Evolutionary conservation across 2,797 vertebrate species (phyloP).

Genomic region (Pterois miles): DNA sequence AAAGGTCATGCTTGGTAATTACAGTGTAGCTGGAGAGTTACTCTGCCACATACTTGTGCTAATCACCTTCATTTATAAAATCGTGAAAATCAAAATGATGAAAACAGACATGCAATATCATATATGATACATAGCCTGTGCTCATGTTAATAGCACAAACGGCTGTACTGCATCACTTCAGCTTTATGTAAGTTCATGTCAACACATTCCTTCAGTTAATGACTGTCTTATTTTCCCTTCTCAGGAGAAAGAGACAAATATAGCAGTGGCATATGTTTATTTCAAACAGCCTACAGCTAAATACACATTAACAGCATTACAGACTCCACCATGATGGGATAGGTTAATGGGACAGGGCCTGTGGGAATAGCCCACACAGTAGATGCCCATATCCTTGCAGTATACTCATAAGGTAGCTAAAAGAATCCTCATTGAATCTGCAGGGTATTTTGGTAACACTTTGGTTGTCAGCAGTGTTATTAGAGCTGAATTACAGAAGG

Average conservation of each 20-base stretch:
- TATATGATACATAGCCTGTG: background rate
- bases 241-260: constrained; percentile 61
- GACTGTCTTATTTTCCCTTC: constrained; percentile 19
- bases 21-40: constrained; percentile 8
- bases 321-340: constrained; percentile 57
- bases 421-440: constrained; percentile 33
- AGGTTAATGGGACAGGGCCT: constrained; percentile 72
- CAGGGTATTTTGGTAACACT: constrained; percentile 33
- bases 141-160: background rate
- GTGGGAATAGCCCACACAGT: constrained; percentile 55
- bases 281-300: constrained; percentile 74
- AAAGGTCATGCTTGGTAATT: constrained; percentile 44
- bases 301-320: constrained; percentile 64
- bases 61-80: constrained; percentile 20
- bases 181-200: constrained; percentile 12
- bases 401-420: constrained; percentile 29
- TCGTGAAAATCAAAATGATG: background rate
- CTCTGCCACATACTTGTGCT: constrained; percentile 9
- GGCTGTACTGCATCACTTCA: constrained; percentile 1
- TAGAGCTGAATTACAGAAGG: constrained; percentile 25
- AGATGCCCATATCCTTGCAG: constrained; percentile 55
- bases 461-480: constrained; percentile 43
- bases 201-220: constrained; percentile 44
- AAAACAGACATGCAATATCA: background rate
- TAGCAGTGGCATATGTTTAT: constrained; percentile 70